Conservation (phyloP, 2,797 vertebrate genomes). For the Brachyrhaphis roseni region DNA sequence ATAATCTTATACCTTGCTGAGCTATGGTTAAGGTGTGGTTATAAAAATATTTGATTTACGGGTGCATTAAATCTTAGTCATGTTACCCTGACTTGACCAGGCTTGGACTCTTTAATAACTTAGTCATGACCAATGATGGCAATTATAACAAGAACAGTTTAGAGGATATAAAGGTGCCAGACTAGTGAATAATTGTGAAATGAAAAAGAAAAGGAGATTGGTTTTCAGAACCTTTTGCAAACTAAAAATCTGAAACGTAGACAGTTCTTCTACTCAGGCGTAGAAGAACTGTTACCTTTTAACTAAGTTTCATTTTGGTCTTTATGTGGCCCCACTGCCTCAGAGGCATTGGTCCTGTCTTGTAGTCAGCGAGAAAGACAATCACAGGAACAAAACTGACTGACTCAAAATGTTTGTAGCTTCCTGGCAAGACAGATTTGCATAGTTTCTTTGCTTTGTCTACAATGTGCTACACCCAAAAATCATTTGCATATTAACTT, state of each 20-base stretch:
- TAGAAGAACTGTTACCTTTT: not conserved
- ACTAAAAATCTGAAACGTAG: not conserved
- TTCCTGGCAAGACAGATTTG: conserved; percentile 8
- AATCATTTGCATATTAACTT: conserved; percentile 5
- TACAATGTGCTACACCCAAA: conserved; percentile 44
- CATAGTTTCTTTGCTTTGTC: conserved; percentile 24
- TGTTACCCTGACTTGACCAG: no score
- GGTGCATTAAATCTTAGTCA: not conserved
- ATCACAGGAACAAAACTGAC: not conserved
- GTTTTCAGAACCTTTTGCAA: not conserved
- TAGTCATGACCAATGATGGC: no score
- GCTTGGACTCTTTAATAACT: no score
- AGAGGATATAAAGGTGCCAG: no score
- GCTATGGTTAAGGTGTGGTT: not conserved
- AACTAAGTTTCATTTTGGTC: not conserved
- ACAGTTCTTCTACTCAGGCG: not conserved
- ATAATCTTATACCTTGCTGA: not conserved
- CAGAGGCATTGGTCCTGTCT: not conserved
- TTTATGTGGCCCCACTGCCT: not conserved
- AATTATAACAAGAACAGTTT: no score
- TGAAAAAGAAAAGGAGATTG: not conserved
- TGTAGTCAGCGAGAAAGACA: not conserved
- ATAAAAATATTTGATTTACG: not conserved
- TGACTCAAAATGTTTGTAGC: conserved; percentile 12
- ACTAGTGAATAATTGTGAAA: not conserved